These are phyloP conservation scores for Leptinotarsa tumamoca DNA, from an alignment of 2,888 invertebrate genomes.

Conservation along the genomic window DNA sequence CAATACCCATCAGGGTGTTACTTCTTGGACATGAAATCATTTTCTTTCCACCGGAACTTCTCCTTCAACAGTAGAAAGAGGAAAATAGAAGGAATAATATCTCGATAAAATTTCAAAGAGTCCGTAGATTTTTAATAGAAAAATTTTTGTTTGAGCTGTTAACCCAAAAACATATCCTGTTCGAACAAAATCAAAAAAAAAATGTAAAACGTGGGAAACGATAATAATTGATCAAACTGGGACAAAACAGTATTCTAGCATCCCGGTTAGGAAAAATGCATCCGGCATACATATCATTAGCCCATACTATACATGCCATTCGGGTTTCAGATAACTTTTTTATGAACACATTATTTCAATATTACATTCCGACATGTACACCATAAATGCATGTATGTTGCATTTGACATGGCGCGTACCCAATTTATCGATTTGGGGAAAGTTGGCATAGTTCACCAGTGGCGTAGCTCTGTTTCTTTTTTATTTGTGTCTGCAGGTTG, in stretches of 20 bases:
- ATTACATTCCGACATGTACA: conserved; percentile 22
- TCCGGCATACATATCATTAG: not conserved
- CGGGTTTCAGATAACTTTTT: conserved; percentile 22
- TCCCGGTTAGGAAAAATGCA: not conserved
- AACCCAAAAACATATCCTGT: too few relatives aligned
- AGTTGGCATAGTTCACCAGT: not conserved
- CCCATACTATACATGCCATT: conserved; percentile 3
- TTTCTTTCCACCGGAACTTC: too few relatives aligned
- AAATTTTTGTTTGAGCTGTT: too few relatives aligned
- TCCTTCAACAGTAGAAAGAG: too few relatives aligned
- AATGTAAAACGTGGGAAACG: not conserved
- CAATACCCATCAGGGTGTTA: too few relatives aligned
- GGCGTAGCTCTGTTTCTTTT: not conserved
- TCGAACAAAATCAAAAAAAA: not conserved
- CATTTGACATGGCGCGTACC: conserved; percentile 15
- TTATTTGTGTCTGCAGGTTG: too few relatives aligned
- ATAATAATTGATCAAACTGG: not conserved
- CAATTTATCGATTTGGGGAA: conserved; percentile 20
- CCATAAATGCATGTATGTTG: conserved; percentile 1
- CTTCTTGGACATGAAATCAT: too few relatives aligned
- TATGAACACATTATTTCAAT: conserved; percentile 20
- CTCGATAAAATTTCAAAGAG: too few relatives aligned
- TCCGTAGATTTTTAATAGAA: too few relatives aligned
- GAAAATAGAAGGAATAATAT: too few relatives aligned
- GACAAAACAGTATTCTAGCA: not conserved